Evolutionary conservation across 1,140 invertebrate species (phyloP).

Genomic region (Ericerus pela): DNA sequence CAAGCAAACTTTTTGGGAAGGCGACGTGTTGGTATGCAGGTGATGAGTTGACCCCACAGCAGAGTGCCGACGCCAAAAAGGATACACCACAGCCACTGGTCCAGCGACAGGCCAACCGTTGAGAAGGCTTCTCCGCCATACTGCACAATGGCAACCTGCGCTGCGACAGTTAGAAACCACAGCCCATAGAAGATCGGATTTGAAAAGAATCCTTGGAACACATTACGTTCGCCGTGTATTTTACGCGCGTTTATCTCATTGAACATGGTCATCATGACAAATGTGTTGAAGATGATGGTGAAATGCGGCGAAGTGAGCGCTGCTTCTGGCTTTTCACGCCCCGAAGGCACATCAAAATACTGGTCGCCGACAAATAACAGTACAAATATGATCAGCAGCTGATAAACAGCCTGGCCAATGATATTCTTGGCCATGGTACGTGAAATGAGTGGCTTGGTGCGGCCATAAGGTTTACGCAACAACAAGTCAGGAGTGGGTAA

Average conservation of each 20-base stretch:
- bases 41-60: slow-evolving; percentile 95
- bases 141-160: slow-evolving; percentile 93
- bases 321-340: slow-evolving; percentile 42
- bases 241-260: slow-evolving; percentile 99
- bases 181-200: slow-evolving; percentile 98
- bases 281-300: slow-evolving; percentile 98
- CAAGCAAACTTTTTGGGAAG: slow-evolving; percentile 90
- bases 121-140: slow-evolving; percentile 94
- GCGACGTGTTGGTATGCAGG: slow-evolving; percentile 85
- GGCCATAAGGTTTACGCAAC: slow-evolving; percentile 89
- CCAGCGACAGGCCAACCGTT: slow-evolving; percentile 71
- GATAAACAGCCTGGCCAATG: slow-evolving; percentile 90
- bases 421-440: slow-evolving; percentile 99
- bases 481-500: slow-evolving; percentile 90
- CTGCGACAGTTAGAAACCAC: slow-evolving; percentile 82
- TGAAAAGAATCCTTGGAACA: slow-evolving; percentile 88
- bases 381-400: slow-evolving; percentile 84
- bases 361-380: slow-evolving; percentile 80
- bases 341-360: slow-evolving; percentile 83
- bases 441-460: slow-evolving; percentile 94
- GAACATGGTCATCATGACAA: slow-evolving; percentile 99
- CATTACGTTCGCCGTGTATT: slow-evolving; percentile 96
- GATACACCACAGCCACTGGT: slow-evolving; percentile 98
- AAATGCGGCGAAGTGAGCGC: slow-evolving; percentile 81
- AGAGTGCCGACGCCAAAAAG: slow-evolving; percentile 92